Base-by-base conservation (phyloP, 2,797 vertebrate genomes). In the Chloroceryle inda region DNA sequence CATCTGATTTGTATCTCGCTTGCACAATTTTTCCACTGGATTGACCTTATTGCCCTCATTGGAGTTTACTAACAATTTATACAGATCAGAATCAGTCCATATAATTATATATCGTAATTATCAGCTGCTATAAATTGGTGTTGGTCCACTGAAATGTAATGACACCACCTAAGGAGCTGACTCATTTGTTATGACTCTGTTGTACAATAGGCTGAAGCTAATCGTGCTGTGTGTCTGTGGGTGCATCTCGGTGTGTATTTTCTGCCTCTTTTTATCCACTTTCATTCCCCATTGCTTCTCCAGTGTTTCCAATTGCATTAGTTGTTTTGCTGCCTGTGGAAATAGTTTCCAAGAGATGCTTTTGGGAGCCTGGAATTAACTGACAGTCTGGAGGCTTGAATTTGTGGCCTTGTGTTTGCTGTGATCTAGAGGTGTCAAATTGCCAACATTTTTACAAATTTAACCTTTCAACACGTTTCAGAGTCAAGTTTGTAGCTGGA, bases 111-210 rank as follows among this genome's bases (percentile, higher is more conserved):
- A 83, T 92, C 95, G 62, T 86, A 82, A 92, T 92, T 94, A 87
- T 94, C 68, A 95, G 58, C 90, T 93, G 56, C 85, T 95, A 23
- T 93, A 94, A 95, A 85, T 91, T 96, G 80, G 85, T 71, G 24
- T 66, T 92, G 72, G 86, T 87, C 88, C 83, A 44, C 71, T 93
- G 67, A 82, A 95, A 88, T 92, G 56, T 87, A 95, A 95, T 95
- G 95, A 89, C 93, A 95, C 93, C 96, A 94, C 94, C 93, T 94
- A 93, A 97, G 86, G 81, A 96, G 93, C 68, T 96, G 96, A 97
- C 52, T 97, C 96, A 96, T 96, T 94, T 96, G 86, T 96, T 95
- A 92, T 93, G 93, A 94, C 88, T 95, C 64, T 94, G 62, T 92
- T 95, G 81, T 95, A 95, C 95, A 96, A 95, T 91, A 64, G 89